Evolutionary conservation across 2,888 invertebrate genomes (phyloP).

Genomic region (Himalopsyche kuldschensis): DNA sequence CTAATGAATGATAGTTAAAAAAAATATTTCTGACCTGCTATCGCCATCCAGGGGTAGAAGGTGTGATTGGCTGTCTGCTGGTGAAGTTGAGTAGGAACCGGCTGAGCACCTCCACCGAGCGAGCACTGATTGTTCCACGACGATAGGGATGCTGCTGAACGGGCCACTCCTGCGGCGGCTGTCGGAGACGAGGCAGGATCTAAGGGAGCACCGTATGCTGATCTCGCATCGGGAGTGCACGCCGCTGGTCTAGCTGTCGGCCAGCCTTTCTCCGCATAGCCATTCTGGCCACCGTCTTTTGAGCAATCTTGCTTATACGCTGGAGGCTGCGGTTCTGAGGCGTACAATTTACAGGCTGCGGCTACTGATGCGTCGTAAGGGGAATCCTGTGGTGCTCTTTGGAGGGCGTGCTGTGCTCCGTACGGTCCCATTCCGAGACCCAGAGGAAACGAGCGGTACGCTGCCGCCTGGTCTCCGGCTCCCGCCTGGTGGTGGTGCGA

Average conservation of each 20-base stretch:
- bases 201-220: constrained; percentile 66
- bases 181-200: constrained; percentile 81
- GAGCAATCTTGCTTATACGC: constrained; percentile 77
- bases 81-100: constrained; percentile 81
- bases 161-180: constrained; percentile 60
- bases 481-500: constrained; percentile 83
- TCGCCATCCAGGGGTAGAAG: constrained; percentile 98
- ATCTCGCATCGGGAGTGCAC: constrained; percentile 85
- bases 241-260: constrained; percentile 81
- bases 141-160: constrained; percentile 51
- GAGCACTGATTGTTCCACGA: constrained; percentile 91
- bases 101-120: constrained; percentile 78
- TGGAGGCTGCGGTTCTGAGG: constrained; percentile 63
- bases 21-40: constrained; percentile 80
- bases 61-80: constrained; percentile 90
- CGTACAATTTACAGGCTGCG: constrained; percentile 79
- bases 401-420: constrained; percentile 75
- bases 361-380: constrained; percentile 90
- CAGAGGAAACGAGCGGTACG: constrained; percentile 83
- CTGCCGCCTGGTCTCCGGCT: constrained; percentile 70
- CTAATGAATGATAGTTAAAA: neutral
- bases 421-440: constrained; percentile 86
- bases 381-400: constrained; percentile 84
- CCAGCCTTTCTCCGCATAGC: constrained; percentile 67
- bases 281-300: constrained; percentile 66